These are phyloP conservation scores for Amiota communis DNA, from an alignment of 2,888 invertebrate genomes.

Conservation along the genomic window DNA sequence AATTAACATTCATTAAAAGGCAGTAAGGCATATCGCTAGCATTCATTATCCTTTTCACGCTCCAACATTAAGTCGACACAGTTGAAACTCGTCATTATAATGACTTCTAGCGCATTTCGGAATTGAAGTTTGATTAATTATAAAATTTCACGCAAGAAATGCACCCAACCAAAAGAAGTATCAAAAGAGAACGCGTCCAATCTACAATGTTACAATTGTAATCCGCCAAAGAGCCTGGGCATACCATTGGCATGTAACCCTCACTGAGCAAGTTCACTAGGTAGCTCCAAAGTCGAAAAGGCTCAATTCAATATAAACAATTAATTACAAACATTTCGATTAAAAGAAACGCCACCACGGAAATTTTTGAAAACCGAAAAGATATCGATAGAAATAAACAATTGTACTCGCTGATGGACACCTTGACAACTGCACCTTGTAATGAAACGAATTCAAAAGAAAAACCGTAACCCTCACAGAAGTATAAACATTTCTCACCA, in stretches of 20 bases:
- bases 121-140: constrained; percentile 71
- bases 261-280: constrained; percentile 26
- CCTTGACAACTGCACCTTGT: constrained; percentile 18
- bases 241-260: constrained; percentile 6
- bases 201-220: neutral
- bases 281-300: constrained; percentile 35
- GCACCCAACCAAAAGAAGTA: constrained; percentile 43
- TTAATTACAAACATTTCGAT: constrained; percentile 53
- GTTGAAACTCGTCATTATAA: constrained; percentile 31
- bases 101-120: constrained; percentile 43
- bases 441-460: neutral
- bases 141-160: constrained; percentile 72
- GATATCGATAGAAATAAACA: constrained; percentile 5
- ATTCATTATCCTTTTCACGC: constrained; percentile 61
- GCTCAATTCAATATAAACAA: constrained; percentile 52
- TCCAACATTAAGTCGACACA: constrained; percentile 37
- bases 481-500: neutral
- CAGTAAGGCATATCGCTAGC: constrained; percentile 31
- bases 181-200: constrained; percentile 44
- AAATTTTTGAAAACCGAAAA: constrained; percentile 45
- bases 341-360: constrained; percentile 60
- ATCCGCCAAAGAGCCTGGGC: neutral
- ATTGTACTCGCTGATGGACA: neutral
- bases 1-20: constrained; percentile 13
- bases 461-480: constrained; percentile 8